phyloP scores from a whole-genome alignment of 2,113 vertebrate genomes.

The Pseudorhombus dupliciocellatus region DNA sequence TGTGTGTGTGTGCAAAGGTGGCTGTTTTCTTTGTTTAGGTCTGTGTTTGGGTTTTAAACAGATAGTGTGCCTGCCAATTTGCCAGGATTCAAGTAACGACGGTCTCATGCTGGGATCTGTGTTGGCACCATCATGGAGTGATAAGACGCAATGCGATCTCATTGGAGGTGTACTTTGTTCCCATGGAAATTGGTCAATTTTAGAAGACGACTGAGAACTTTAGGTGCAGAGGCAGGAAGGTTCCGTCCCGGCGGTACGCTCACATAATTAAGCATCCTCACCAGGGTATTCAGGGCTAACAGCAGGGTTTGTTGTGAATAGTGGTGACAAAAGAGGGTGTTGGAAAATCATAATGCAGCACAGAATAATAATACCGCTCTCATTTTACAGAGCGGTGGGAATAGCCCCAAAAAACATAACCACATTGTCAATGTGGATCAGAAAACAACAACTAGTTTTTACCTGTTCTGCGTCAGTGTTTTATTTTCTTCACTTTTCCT shows the following conservation, averaged over 20 bases:
- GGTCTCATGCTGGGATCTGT: slow-evolving; percentile 87
- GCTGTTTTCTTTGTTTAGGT: slow-evolving; percentile 19
- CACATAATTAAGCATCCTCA: slow-evolving; percentile 84
- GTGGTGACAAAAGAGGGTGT: slow-evolving; percentile 79
- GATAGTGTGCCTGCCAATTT: slow-evolving; percentile 84
- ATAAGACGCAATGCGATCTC: slow-evolving; percentile 88
- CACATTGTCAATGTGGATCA: slow-evolving; percentile 39
- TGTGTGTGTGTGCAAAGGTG: slow-evolving; percentile 19
- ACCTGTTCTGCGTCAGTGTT: slow-evolving; percentile 22
- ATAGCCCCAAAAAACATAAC: slow-evolving; percentile 35
- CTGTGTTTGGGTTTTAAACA: slow-evolving; percentile 46
- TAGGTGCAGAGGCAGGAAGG: slow-evolving; percentile 79
- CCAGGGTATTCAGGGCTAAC: slow-evolving; percentile 82
- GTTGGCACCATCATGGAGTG: slow-evolving; percentile 93
- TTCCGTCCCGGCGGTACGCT: slow-evolving; percentile 79
- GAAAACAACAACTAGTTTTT: slow-evolving; percentile 22
- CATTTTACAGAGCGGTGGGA: slow-evolving; percentile 57
- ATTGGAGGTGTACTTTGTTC: slow-evolving; percentile 88
- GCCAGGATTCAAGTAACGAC: slow-evolving; percentile 83
- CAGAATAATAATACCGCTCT: slow-evolving; percentile 69
- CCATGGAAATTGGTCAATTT: slow-evolving; percentile 86
- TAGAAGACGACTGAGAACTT: slow-evolving; percentile 82
- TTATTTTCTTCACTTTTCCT: background rate
- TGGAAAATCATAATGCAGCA: slow-evolving; percentile 75
- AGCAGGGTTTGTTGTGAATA: slow-evolving; percentile 83